Evolutionary conservation across 2,888 invertebrate genomes (phyloP).

Genomic region (Osmoderma eremita): DNA sequence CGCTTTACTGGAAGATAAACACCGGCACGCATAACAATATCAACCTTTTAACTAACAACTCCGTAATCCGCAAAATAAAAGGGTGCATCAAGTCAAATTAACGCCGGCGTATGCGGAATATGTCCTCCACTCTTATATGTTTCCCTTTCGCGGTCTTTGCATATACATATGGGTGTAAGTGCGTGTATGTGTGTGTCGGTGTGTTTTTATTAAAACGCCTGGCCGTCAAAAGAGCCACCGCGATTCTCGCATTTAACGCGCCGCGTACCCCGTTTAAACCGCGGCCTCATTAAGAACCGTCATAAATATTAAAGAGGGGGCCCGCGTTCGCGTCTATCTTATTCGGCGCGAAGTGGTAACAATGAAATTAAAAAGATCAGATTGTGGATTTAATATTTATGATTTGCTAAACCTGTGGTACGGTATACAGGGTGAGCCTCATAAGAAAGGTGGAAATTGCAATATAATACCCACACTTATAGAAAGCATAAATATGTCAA

Average conservation of each 20-base stretch:
- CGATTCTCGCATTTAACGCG: conserved; percentile 31
- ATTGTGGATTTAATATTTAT: conserved; percentile 43
- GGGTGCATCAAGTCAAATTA: conserved; percentile 37
- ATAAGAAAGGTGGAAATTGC: too few relatives aligned
- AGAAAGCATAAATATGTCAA: too few relatives aligned
- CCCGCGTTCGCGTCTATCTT: neutral
- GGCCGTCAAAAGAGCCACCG: conserved; percentile 25
- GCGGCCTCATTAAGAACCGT: conserved; percentile 37
- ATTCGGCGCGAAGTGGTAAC: conserved; percentile 14
- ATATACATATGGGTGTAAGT: neutral
- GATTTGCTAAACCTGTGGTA: conserved; percentile 31
- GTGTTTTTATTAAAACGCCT: conserved; percentile 34
- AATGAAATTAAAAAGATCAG: conserved; percentile 43
- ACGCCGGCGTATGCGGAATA: conserved; percentile 11
- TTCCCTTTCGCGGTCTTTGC: neutral
- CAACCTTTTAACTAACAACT: conserved; percentile 38
- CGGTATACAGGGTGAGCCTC: too few relatives aligned
- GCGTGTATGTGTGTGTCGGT: neutral
- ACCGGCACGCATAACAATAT: conserved; percentile 32
- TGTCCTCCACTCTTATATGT: neutral
- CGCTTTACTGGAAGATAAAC: conserved; percentile 34
- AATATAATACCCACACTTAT: too few relatives aligned
- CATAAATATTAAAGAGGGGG: conserved; percentile 39
- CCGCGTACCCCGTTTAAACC: conserved; percentile 17
- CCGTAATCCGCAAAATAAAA: conserved; percentile 34